Base-by-base conservation (phyloP, 1,140 invertebrate species). In the Manduca sexta region DNA sequence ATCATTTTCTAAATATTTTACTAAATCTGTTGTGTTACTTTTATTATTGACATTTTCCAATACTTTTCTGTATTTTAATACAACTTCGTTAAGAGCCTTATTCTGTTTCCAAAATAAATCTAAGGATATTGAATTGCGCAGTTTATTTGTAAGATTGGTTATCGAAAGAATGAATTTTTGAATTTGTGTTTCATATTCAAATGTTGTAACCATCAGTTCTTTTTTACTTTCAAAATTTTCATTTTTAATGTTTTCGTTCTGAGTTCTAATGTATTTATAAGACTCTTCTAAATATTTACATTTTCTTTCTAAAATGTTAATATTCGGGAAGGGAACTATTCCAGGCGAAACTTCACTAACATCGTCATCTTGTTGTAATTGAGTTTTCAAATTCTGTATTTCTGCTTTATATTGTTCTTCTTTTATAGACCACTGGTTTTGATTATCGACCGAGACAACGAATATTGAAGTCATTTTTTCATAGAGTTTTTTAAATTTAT, bases 81-180 rank as follows among this genome's bases (percentile, higher is more conserved):
- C 52, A 13, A 57, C 47, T 18, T 83, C 65, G 56, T 74, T 80
- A 7, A 84, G 49, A 14, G 53, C 48, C 21, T 46, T 39, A 60
- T 86, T 83, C 69, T 85, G 82, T 49, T 79, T 74, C 50, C 77
- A 63, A 70, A 86, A 86, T 47, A 79, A 37, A n/a, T 80, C 60
- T 10, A 80, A 38, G 7, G 81, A 64, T 51, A 86, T 49, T 10
- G 73, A 75, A 37, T 58, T 63, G 12, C 81, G 61, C 35, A 86
- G 44, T 59, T 66, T 77, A 45, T 86, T 81, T 40, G 59, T 74
- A 33, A 86, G 52, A 48, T 72, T 70, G 6, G 69, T 45, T 11
- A 84, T 42, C 26, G 63, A 48, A 21, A 77, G 53, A 13, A 82
- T 69, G 44, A 83, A 55, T 39, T 62, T 73, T 45, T 85, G 77